Percentiles rank a stretch among this genome's conserved stretches.
Conservation (phyloP, 2,888 invertebrate species). For the Tubulanus polymorphus region DNA sequence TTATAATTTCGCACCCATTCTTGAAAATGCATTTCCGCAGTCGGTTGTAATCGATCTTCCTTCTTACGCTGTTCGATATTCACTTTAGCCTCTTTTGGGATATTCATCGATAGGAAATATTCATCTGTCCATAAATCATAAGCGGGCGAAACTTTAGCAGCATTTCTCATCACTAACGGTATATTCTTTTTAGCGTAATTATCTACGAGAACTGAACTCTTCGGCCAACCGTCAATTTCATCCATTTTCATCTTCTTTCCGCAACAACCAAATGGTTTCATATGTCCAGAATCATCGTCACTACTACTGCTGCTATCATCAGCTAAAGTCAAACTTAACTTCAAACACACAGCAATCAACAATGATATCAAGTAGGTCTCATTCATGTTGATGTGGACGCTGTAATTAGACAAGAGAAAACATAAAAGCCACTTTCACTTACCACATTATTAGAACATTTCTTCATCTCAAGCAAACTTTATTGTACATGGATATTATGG, state of each 20-base stretch:
- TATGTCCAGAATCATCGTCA: conserved; percentile 18
- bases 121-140: conserved; percentile 26
- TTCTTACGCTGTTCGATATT: conserved; percentile 30
- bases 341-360: too few relatives aligned
- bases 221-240: conserved; percentile 20
- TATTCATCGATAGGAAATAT: conserved; percentile 21
- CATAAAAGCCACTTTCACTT: too few relatives aligned
- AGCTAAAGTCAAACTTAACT: too few relatives aligned
- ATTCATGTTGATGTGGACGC: too few relatives aligned
- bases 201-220: conserved; percentile 20
- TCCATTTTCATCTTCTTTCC: conserved; percentile 14
- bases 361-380: too few relatives aligned
- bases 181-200: conserved; percentile 18
- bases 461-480: too few relatives aligned
- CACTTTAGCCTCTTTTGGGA: conserved; percentile 17
- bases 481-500: too few relatives aligned
- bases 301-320: too few relatives aligned
- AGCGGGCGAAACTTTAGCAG: conserved; percentile 20
- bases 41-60: conserved; percentile 24
- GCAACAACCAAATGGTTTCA: conserved; percentile 22
- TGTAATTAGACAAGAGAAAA: too few relatives aligned
- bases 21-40: conserved; percentile 20
- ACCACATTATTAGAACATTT: too few relatives aligned
- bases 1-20: conserved; percentile 28
- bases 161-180: conserved; percentile 26